Evolutionary conservation across 2,113 vertebrate species (phyloP).

Genomic region (Kobus ellipsiprymnus): DNA sequence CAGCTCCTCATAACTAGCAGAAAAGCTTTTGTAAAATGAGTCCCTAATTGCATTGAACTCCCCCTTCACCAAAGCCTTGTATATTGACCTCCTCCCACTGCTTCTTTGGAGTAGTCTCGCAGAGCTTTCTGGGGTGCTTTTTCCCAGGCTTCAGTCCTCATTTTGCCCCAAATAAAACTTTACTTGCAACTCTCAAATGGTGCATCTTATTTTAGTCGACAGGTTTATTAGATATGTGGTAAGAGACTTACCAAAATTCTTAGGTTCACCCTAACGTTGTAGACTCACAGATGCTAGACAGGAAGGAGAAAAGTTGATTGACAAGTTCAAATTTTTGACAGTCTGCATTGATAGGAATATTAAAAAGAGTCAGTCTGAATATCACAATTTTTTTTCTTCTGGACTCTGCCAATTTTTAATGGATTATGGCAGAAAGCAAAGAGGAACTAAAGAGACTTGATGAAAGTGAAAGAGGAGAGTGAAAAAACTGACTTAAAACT

Average conservation of each 20-base stretch:
- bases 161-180: background rate
- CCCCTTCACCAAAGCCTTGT: background rate
- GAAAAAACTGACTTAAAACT: background rate
- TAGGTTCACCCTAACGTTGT: background rate
- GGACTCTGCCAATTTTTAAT: background rate
- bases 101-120: background rate
- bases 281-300: background rate
- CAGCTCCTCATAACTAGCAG: background rate
- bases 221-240: background rate
- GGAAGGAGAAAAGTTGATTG: background rate
- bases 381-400: background rate
- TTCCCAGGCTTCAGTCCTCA: background rate
- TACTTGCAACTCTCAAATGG: background rate
- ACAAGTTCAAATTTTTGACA: background rate
- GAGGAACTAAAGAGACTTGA: background rate
- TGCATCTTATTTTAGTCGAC: background rate
- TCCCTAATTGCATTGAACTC: background rate
- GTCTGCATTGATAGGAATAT: background rate
- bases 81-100: background rate
- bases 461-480: background rate
- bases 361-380: background rate
- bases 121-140: background rate
- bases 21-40: background rate
- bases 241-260: background rate
- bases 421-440: background rate